Conservation (phyloP, 2,113 vertebrate genomes). For the Cromileptes altivelis region DNA sequence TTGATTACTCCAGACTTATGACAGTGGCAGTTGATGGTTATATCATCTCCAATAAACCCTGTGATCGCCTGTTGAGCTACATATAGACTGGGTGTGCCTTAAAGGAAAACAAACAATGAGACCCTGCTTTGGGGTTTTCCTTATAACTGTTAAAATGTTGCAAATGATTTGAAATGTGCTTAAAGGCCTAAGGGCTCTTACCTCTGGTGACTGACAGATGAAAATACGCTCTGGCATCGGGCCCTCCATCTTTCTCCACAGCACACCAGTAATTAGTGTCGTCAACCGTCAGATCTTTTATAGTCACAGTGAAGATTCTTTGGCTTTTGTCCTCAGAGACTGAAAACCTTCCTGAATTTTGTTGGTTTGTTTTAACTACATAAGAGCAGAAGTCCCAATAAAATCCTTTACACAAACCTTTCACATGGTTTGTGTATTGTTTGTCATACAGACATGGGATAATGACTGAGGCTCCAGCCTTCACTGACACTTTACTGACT, state of each 20-base stretch:
- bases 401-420: slow-evolving; percentile 62
- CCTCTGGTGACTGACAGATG: slow-evolving; percentile 22
- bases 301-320: slow-evolving; percentile 52
- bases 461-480: slow-evolving; percentile 22
- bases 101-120: neutral
- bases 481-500: slow-evolving; percentile 46
- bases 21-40: slow-evolving; percentile 23
- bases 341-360: slow-evolving; percentile 5
- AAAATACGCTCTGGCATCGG: neutral
- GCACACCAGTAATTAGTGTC: slow-evolving; percentile 46
- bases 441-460: slow-evolving; percentile 62
- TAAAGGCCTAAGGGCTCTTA: slow-evolving; percentile 18
- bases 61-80: slow-evolving; percentile 34
- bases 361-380: slow-evolving; percentile 4
- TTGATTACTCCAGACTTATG: accelerated
- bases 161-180: neutral
- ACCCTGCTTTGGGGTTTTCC: neutral
- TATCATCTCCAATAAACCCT: neutral
- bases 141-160: neutral
- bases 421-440: slow-evolving; percentile 5
- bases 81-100: slow-evolving; percentile 25
- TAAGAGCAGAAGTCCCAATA: accelerated
- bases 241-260: neutral
- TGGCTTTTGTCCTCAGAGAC: slow-evolving; percentile 47
- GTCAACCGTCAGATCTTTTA: neutral